Base-by-base conservation (phyloP, 2,113 vertebrate genomes). In the Hymenochirus boettgeri region DNA sequence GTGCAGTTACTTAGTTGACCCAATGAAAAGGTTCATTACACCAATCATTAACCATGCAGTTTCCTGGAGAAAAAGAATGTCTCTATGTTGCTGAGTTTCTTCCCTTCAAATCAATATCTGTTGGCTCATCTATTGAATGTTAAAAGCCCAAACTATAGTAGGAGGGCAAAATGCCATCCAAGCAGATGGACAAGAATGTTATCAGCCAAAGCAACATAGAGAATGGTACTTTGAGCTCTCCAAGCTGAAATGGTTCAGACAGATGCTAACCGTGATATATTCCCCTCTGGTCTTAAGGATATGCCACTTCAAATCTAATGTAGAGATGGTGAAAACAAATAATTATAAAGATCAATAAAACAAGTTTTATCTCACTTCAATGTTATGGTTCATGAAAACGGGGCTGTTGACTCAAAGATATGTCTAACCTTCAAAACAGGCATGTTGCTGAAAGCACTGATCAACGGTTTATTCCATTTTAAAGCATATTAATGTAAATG, bases 171-270 rank as follows among this genome's bases (percentile, higher is more conserved):
- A 17, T 52, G 64, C 55, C 64, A 66, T 58, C 45, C 45, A 59
- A 66, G 17, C 64, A 66, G 64, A 66, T 66, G 64, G 64, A 35
- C 37, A 58, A 52, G 55, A 31, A 66, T 66, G 55, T 59, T 58
- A 58, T 66, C 64, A 58, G 56, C 46, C 64, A 51, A 37, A 50
- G 24, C 45, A 58, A 66, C 55, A 50, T 51, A 51, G 64, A 58
- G 64, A 59, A 52, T 39, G 52, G 22, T 52, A 51, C 45, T 37
- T 48, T 48, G 55, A 52, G 33, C 55, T 51, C 39, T 53, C 18
- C 12, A 33, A 63, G 33, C 50, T 63, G 61, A 37, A 58, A 52
- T 37, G 58, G 57, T 31, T 52, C 64, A 23, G 55, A 59, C 64
- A 66, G 55, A 66, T 66, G 64, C 50, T 27, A 39, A 23, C 22